A percentile compares a stretch with the other conserved stretches of the same genome.
Conservation (phyloP, 2,888 invertebrate species). For the Cremastobaeus sp. region DNA sequence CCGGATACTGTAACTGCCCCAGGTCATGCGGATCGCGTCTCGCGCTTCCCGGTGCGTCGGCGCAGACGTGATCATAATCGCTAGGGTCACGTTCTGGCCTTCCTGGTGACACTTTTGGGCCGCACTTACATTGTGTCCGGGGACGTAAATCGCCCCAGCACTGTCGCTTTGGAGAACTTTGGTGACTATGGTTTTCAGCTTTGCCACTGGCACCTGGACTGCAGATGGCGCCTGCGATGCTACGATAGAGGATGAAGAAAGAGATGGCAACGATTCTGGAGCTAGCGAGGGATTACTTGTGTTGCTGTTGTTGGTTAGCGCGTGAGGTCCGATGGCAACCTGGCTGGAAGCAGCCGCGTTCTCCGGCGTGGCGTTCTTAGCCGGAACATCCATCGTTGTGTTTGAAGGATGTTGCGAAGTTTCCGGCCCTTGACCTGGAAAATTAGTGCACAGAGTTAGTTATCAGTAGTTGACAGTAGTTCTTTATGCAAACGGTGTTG, state of each 20-base stretch:
- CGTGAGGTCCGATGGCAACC: conserved; percentile 33
- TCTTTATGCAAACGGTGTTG: too few relatives aligned
- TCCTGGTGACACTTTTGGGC: conserved; percentile 73
- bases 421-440: conserved; percentile 22
- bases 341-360: conserved; percentile 23
- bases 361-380: conserved; percentile 64
- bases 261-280: conserved; percentile 50
- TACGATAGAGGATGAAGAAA: conserved; percentile 51
- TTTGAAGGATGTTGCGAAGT: conserved; percentile 47
- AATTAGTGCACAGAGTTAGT: too few relatives aligned
- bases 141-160: conserved; percentile 71
- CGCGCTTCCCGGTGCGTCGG: conserved; percentile 83
- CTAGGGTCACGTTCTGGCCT: conserved; percentile 76
- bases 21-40: conserved; percentile 85
- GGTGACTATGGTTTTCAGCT: conserved; percentile 38
- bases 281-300: conserved; percentile 52
- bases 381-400: conserved; percentile 56
- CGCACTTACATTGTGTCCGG: conserved; percentile 70
- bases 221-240: conserved; percentile 62
- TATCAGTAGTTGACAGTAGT: too few relatives aligned
- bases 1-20: conserved; percentile 86
- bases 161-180: conserved; percentile 79
- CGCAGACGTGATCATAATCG: conserved; percentile 84
- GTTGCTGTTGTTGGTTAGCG: conserved; percentile 28
- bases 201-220: conserved; percentile 1